Evolutionary conservation across 2,113 vertebrate genomes (phyloP), one percentile per base, ranked within the genome.

Genomic region (Bucco capensis): DNA sequence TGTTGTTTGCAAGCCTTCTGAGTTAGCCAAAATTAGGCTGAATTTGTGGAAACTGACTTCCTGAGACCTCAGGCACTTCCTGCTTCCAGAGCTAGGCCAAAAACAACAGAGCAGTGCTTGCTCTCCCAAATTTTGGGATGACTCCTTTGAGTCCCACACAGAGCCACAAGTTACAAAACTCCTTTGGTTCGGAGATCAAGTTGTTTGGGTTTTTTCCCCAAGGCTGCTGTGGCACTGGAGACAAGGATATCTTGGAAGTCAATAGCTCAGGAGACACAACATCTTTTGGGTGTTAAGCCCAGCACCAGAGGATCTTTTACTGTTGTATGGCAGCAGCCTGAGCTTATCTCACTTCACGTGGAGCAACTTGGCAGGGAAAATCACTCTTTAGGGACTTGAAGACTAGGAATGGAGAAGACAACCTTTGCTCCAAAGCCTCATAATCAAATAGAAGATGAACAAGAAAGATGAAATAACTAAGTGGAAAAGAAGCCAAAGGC

Each of bases 1-100:
- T 85, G 81, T 79, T n/a, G 1, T 79, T 95, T 87, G 54, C 78
- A 96, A 82, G 66, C 2, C 16, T 73, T 42, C 54, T 2, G 21
- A 89, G 73, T 82, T 93, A 65, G 84, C 82, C 93, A 95, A 82
- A 92, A 94, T 94, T 91, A 90, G 87, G 56, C 71, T 92, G 75
- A 71, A 89, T 89, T 85, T 95, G 84, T 91, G 82, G 78, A 89
- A 93, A 87, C 28, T 42, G 61, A 40, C 74, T 87, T 94, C 74
- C 78, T 2, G 14, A 94, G 81, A 92, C 89, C 73, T 84, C 2
- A 2, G 70, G 62, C 77, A 79, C 70, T 96, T 90, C 84, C 61
- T 82, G 62, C 81, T 84, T 73, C 27, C 0, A 73, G 46, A 12
- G 73, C 5, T 25, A 53, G 27, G 81, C 93, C 89, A 91, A 95